phyloP scores from a whole-genome alignment of 2,888 invertebrate genomes.

The Platycheirus rosarum region DNA sequence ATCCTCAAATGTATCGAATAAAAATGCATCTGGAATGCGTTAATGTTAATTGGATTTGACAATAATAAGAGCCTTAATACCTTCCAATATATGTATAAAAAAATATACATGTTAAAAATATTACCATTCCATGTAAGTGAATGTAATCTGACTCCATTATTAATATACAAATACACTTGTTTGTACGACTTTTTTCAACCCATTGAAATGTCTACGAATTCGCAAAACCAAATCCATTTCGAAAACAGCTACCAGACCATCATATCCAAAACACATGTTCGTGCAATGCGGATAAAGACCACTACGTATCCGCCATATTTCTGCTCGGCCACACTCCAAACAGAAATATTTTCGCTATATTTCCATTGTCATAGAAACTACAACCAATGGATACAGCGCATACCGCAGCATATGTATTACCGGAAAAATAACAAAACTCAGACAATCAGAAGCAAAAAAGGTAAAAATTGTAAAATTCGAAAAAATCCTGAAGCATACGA shows the following conservation, averaged over 20 bases:
- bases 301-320: not conserved
- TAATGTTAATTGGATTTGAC: no score
- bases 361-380: conserved; percentile 41
- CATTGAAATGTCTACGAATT: conserved; percentile 1
- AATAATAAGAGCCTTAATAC: no score
- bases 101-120: no score
- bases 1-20: no score
- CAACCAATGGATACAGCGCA: conserved; percentile 30
- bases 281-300: conserved; percentile 39
- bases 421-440: conserved; percentile 46
- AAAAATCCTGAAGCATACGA: conserved; percentile 56
- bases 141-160: no score
- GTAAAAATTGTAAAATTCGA: conserved; percentile 11
- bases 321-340: conserved; percentile 3
- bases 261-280: conserved; percentile 42
- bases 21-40: no score
- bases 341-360: conserved; percentile 20
- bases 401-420: conserved; percentile 22
- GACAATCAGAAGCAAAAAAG: conserved; percentile 20
- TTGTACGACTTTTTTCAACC: no score
- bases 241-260: conserved; percentile 15
- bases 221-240: not conserved
- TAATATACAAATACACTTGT: not conserved
- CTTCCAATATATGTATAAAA: no score
- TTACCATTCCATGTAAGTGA: no score